phyloP scores from a whole-genome alignment of 2,888 invertebrate species.

The Prenolepis imparis region DNA sequence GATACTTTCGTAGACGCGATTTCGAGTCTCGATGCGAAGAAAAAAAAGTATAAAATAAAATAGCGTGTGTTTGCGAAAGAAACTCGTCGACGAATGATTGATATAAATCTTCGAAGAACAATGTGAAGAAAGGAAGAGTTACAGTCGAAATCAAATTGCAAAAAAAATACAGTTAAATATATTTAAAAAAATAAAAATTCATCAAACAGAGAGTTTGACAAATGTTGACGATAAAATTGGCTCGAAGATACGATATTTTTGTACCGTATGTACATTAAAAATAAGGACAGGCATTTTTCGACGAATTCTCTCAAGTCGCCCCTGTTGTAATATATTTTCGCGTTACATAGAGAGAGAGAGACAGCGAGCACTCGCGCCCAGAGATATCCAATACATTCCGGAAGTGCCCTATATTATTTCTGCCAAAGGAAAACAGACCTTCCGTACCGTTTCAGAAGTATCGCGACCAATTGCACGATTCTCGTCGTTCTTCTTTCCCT shows the following conservation, averaged over 20 bases:
- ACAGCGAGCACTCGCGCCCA: slow-evolving; percentile 21
- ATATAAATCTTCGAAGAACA: not conserved
- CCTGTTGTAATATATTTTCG: slow-evolving; percentile 41
- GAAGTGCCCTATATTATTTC: slow-evolving; percentile 53
- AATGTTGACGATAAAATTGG: not conserved
- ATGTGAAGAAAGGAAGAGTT: not conserved
- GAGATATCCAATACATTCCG: slow-evolving; percentile 27
- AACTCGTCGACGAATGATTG: not conserved
- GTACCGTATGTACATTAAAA: slow-evolving; percentile 3
- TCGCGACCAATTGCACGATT: slow-evolving; percentile 53
- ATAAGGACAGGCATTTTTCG: not conserved
- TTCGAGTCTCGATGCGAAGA: slow-evolving; percentile 54
- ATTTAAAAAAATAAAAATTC: not conserved
- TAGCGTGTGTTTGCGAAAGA: not conserved
- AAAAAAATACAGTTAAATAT: not conserved
- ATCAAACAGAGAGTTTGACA: not conserved
- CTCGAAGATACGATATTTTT: not conserved
- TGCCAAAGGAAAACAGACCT: slow-evolving; percentile 53
- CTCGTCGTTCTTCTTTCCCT: slow-evolving; percentile 36
- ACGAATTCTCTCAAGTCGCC: not conserved
- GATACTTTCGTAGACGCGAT: slow-evolving; percentile 54
- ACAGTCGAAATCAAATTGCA: not conserved
- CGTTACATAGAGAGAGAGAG: slow-evolving; percentile 15
- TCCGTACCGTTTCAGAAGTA: slow-evolving; percentile 38
- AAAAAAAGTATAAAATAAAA: no score